Evolutionary conservation across 2,113 vertebrate genomes (phyloP).

Genomic region (Petromus typicus): DNA sequence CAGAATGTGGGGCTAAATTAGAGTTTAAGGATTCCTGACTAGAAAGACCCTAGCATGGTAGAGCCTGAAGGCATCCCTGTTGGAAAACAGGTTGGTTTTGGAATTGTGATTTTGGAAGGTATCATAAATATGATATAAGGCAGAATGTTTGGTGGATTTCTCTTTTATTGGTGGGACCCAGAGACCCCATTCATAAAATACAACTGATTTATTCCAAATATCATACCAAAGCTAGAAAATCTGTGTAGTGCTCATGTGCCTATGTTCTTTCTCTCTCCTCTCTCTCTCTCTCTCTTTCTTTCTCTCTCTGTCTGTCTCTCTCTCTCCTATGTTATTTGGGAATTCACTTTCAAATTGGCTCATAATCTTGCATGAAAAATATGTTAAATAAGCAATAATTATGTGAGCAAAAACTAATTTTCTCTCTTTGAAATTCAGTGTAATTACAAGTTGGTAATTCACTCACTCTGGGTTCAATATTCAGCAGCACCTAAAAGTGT

Average conservation of each 20-base stretch:
- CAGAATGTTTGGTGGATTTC: background rate
- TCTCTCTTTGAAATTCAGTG: conserved; percentile 41
- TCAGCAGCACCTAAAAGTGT: background rate
- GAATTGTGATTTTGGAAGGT: conserved; percentile 4
- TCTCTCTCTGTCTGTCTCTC: too few relatives aligned
- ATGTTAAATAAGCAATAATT: background rate
- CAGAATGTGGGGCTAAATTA: background rate
- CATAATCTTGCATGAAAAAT: background rate
- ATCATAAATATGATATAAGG: background rate
- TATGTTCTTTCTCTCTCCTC: too few relatives aligned
- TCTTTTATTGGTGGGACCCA: background rate
- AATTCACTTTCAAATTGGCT: conserved; percentile 11
- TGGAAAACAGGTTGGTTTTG: conserved; percentile 50
- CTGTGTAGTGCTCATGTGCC: background rate
- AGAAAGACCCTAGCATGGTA: conserved; percentile 18
- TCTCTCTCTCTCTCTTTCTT: fast-evolving
- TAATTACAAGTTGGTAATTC: background rate
- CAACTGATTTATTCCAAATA: background rate
- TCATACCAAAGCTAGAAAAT: background rate
- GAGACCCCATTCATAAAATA: background rate
- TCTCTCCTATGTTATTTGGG: background rate
- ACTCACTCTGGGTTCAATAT: background rate
- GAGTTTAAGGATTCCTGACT: background rate
- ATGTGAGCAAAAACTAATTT: background rate
- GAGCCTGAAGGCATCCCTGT: background rate